Evolutionary conservation across 1,140 invertebrate species (phyloP).

Genomic region (Aphaenogaster floridana): DNA sequence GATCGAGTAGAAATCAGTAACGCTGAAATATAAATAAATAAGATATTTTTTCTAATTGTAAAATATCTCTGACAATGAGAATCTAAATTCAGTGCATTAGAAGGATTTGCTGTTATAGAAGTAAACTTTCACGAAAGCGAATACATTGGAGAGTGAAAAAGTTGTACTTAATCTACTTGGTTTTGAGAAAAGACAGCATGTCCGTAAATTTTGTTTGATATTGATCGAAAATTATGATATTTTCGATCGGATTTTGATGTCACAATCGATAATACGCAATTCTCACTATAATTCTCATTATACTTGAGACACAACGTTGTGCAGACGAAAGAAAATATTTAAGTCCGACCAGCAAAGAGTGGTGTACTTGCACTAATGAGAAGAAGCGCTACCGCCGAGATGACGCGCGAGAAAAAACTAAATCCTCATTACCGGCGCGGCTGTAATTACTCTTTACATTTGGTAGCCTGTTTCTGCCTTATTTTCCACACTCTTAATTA

Average conservation of each 20-base stretch:
- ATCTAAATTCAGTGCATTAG: not conserved
- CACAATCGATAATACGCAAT: not conserved
- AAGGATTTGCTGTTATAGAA: not conserved
- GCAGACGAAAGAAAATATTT: conserved; percentile 42
- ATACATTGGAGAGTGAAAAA: not conserved
- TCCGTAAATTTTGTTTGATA: not conserved
- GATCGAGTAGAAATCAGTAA: not conserved
- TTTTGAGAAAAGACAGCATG: not conserved
- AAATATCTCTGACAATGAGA: not conserved
- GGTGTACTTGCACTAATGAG: conserved; percentile 56
- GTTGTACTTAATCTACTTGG: not conserved
- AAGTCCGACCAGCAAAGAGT: conserved; percentile 47
- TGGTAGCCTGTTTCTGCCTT: conserved; percentile 19
- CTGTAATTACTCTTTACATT: conserved; percentile 69
- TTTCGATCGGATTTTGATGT: not conserved
- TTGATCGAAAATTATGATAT: not conserved
- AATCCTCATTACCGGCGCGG: conserved; percentile 56
- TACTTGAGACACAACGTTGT: not conserved
- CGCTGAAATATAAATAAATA: not conserved
- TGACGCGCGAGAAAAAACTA: conserved; percentile 48
- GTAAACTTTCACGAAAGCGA: not conserved
- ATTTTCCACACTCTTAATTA: conserved; percentile 43
- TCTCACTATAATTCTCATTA: conserved; percentile 46
- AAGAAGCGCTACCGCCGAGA: conserved; percentile 51
- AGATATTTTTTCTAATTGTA: not conserved